Base-by-base conservation (phyloP, 2,888 invertebrate species). In the Drosophila affinis region DNA sequence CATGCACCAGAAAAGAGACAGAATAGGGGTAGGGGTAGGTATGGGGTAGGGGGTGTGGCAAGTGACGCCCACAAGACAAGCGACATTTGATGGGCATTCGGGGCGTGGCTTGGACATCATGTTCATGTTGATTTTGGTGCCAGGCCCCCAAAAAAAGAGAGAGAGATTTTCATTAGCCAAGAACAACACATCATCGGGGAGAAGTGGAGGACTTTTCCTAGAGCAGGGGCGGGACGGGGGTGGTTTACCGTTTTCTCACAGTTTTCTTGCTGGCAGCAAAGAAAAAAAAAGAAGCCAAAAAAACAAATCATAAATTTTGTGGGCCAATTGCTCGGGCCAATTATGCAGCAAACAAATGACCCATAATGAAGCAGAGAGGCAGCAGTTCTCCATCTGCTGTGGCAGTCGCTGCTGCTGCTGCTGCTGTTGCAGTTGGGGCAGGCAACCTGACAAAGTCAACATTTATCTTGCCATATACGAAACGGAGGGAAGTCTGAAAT, bases 271-370 rank as follows among this genome's bases (percentile, higher is more conserved):
- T 17, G 46, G 27, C 27, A n/a, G 5, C 24, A 5, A 5, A 24
- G 5, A 1, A 24, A 24, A 24, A 24, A 29, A 46, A 52, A 59
- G 60, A 52, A 45, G 3, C 47, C 44, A 51, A 73, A 12, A 34
- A 65, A 65, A 62, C 62, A 82, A 87, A 82, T 82, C 81, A 82
- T 82, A 82, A 84, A 82, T 87, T 87, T 78, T 81, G 67, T 81
- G 72, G 79, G 72, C 85, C 87, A 82, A 87, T 81, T 84, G 85
- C 74, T 65, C 46, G 62, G 76, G 85, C 86, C 88, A 83, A 83
- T 83, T 83, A 83, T 83, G 83, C 81, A 85, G 86, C 88, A 87
- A 88, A 83, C 86, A 83, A 83, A 83, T 83, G 88, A 86, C 80
- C 83, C 83, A 88, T 83, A 83, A 83, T 83, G 88, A 83, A 88